Evolutionary conservation across 2,113 vertebrate species (phyloP), one percentile per base, ranked within the genome.

Genomic region (Gnathonemus echidnorhynchus): DNA sequence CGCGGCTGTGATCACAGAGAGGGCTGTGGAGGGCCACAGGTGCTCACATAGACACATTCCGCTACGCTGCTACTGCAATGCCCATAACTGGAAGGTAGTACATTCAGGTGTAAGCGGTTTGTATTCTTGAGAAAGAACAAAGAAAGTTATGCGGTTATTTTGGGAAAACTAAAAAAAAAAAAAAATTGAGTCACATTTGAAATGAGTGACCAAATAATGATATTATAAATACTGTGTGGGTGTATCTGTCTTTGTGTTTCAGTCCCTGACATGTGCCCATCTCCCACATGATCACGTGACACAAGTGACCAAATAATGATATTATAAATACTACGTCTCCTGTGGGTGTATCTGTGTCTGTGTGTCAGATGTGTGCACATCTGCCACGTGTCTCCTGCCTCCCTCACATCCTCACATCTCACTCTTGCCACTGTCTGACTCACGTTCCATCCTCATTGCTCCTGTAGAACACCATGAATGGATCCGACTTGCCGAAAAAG

Each of bases 381-480:
- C 50, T 35, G 9, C 2, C n/a, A 27, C 13, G 10, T 52, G 85
- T 48, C 48, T 48, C 17, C n/a, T 35, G 49, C 24, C 46, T 87
- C 48, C 31, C 5, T 87, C 49, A 39, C 31, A 31, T 31, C n/a
- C 49, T 56, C 52, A 45, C 52, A 24, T 8, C 50, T 24, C 39
- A 88, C 49, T 46, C 17, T 31, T 39, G 7, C 35, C 50, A 17
- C 24, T 5, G 8, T 35, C 19, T 80, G 90, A 96, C 97, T 97
- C 93, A 98, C 97, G 97, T 98, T 92, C 97, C 97, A 7, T 98
- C 97, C 91, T 98, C 97, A 1, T 98, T 98, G 94, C 97, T 98
- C 92, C 97, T 95, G 93, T 97, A 98, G 93, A 98, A 98, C 87
- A 98, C 97, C 97, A 98, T 94, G 94, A 98, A 98, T 21, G 97